phyloP scores from a whole-genome alignment of 2,797 vertebrate species.

The Galaxias olidus region DNA sequence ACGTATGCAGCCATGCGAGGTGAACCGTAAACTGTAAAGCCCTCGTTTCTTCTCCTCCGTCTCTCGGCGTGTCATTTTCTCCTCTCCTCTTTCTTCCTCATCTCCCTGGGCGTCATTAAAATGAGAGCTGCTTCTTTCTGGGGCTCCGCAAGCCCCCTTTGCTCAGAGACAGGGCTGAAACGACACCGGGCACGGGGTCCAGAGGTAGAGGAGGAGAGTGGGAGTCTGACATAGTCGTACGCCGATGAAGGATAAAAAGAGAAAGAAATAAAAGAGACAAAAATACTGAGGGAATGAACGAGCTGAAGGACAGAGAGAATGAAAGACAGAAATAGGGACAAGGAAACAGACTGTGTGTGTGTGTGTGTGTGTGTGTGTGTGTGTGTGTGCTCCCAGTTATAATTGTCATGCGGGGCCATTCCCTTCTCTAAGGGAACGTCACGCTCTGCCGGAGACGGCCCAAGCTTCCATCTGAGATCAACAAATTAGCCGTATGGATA shows the following conservation, averaged over 20 bases:
- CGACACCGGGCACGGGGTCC: slow-evolving; percentile 17
- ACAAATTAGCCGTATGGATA: slow-evolving; percentile 74
- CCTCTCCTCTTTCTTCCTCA: slow-evolving; percentile 16
- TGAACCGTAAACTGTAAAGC: slow-evolving; percentile 21
- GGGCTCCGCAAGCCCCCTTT: slow-evolving; percentile 18
- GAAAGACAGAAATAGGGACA: slow-evolving; percentile 14
- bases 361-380: slow-evolving; percentile 24
- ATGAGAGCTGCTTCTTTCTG: slow-evolving; percentile 25
- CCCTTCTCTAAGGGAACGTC: slow-evolving; percentile 82
- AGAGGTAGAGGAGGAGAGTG: slow-evolving; percentile 22
- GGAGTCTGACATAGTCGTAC: slow-evolving; percentile 29
- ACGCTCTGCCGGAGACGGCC: slow-evolving; percentile 91
- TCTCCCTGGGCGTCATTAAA: slow-evolving; percentile 53
- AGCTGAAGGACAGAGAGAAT: not conserved
- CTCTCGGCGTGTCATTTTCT: slow-evolving; percentile 17
- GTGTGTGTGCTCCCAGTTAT: slow-evolving; percentile 62
- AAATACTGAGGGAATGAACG: slow-evolving; percentile 16
- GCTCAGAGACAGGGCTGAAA: slow-evolving; percentile 42
- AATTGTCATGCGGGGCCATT: slow-evolving; percentile 92
- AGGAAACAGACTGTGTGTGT: slow-evolving; percentile 4
- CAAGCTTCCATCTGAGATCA: slow-evolving; percentile 95
- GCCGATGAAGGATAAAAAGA: slow-evolving; percentile 25
- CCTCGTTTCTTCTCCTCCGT: slow-evolving; percentile 14
- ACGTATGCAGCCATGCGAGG: slow-evolving; percentile 35
- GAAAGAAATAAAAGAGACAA: slow-evolving; percentile 29